Conservation (phyloP, 2,888 invertebrate species). For the Leptopilina drosophilae region DNA sequence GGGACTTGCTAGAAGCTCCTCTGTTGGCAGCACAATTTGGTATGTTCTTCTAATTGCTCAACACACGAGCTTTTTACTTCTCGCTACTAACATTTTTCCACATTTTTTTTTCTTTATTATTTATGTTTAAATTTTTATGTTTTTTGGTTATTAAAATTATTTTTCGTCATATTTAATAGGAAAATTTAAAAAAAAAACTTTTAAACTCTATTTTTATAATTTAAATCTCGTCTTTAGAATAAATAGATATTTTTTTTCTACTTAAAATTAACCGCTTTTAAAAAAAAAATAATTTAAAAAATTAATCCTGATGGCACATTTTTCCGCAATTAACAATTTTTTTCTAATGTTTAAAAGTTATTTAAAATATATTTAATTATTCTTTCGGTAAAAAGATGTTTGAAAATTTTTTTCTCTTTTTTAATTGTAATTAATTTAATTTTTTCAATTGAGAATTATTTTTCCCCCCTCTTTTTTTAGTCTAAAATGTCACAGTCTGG, state of each 20-base stretch:
- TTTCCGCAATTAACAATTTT: neutral
- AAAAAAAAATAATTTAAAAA: too few species aligned
- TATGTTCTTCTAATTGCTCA: constrained; percentile 65
- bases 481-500: constrained; percentile 87
- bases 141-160: too few species aligned
- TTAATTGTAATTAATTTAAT: constrained; percentile 5
- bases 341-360: neutral
- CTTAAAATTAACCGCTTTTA: too few species aligned
- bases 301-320: too few species aligned
- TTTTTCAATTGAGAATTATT: constrained; percentile 2
- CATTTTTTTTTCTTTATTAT: neutral
- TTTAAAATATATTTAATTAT: neutral
- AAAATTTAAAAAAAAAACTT: too few species aligned
- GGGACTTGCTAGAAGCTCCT: constrained; percentile 70
- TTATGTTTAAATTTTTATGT: neutral
- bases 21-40: constrained; percentile 71
- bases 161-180: too few species aligned
- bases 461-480: constrained; percentile 72
- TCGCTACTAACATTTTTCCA: constrained; percentile 47
- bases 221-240: too few species aligned
- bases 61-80: constrained; percentile 47
- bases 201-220: too few species aligned
- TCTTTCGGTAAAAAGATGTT: neutral
- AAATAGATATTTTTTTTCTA: too few species aligned
- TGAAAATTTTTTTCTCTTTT: neutral